Percentiles rank a stretch among this genome's conserved stretches.
These are phyloP conservation scores for Leptocoma aspasia DNA, from an alignment of 2,113 vertebrate genomes.

Conservation along the genomic window DNA sequence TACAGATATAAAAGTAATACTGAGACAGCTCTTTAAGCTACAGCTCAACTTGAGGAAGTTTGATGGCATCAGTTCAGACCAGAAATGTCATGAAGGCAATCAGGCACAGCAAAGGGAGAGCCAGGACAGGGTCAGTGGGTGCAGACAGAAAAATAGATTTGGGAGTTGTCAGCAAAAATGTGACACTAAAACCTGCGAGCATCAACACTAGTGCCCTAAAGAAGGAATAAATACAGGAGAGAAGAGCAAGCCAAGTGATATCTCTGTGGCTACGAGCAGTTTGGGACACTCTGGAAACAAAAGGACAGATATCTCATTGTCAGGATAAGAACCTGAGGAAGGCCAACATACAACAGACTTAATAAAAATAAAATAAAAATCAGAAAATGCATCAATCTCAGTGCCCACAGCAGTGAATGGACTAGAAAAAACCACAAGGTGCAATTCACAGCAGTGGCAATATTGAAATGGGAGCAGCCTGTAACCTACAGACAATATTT, in stretches of 20 bases:
- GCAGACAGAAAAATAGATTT: background rate
- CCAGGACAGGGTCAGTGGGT: slow-evolving; percentile 52
- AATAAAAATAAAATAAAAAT: background rate
- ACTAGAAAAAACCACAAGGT: background rate
- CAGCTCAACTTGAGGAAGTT: background rate
- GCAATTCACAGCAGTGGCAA: background rate
- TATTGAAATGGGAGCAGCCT: background rate
- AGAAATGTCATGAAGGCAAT: background rate
- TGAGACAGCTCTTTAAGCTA: background rate
- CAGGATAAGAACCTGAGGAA: background rate
- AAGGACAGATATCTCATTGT: background rate
- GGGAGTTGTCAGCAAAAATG: slow-evolving; percentile 52
- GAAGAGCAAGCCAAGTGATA: slow-evolving; percentile 8
- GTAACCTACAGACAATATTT: background rate
- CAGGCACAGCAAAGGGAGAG: slow-evolving; percentile 35
- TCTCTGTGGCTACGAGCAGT: background rate
- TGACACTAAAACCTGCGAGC: slow-evolving; percentile 37
- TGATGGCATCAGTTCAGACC: slow-evolving; percentile 19
- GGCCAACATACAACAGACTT: background rate
- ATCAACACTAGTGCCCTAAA: slow-evolving; percentile 42
- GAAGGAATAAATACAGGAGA: slow-evolving; percentile 6
- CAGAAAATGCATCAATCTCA: background rate
- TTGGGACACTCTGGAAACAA: background rate
- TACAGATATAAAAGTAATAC: background rate
- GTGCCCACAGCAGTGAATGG: background rate